Evolutionary conservation across 2,797 vertebrate species (phyloP).

Genomic region (Acanthis flammea): DNA sequence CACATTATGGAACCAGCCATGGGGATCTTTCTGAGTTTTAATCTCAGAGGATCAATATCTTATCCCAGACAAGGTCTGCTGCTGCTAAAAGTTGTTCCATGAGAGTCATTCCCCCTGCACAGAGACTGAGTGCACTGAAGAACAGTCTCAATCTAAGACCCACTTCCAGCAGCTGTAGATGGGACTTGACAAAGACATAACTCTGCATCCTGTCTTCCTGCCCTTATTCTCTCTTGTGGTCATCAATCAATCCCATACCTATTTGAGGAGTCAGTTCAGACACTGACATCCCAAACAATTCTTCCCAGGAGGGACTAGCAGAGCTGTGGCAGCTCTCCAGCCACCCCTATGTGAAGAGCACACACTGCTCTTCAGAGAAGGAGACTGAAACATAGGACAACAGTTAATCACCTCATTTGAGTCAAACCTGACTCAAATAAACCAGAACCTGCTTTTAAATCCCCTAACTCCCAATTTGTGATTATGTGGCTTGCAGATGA

Average conservation of each 20-base stretch:
- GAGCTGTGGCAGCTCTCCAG: background rate
- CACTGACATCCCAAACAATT: background rate
- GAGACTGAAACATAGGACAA: background rate
- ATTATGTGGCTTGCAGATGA: background rate
- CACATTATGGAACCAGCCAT: background rate
- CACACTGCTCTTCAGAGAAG: background rate
- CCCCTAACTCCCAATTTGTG: background rate
- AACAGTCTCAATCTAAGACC: background rate
- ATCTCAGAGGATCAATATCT: background rate
- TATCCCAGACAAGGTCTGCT: background rate
- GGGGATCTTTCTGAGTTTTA: background rate
- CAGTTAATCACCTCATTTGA: background rate
- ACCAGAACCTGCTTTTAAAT: background rate
- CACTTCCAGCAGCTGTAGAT: background rate
- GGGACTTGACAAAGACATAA: background rate
- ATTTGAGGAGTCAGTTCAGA: background rate
- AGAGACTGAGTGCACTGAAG: accelerated
- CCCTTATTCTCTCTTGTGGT: background rate
- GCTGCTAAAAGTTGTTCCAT: background rate
- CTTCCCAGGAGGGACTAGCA: background rate
- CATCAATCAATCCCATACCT: background rate
- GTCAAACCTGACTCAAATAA: background rate
- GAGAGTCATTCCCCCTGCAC: background rate
- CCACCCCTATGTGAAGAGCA: background rate
- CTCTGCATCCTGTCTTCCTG: background rate